Evolutionary conservation across 2,797 vertebrate species (phyloP).

Genomic region (Danio aesculapii): DNA sequence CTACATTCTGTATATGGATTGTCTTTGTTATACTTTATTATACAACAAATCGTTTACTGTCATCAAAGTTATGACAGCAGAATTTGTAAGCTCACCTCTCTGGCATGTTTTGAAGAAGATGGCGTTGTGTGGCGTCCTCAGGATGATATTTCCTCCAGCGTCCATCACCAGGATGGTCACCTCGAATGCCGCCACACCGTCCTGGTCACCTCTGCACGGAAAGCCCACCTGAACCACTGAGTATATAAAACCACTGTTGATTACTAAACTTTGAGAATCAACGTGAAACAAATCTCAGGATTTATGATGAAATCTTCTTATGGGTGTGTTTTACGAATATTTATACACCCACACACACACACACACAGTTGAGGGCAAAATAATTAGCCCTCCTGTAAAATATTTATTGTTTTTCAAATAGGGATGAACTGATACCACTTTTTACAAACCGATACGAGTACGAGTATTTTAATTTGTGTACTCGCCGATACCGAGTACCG

Average conservation of each 20-base stretch:
- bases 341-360: too few relatives aligned
- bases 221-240: conserved; percentile 89
- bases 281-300: background rate
- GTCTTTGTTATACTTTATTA: background rate
- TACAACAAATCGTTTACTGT: too few relatives aligned
- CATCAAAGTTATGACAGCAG: background rate
- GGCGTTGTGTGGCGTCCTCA: conserved; percentile 88
- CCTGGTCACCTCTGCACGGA: conserved; percentile 88
- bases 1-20: background rate
- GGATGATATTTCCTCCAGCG: conserved; percentile 85
- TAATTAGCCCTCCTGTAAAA: too few relatives aligned
- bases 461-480: too few relatives aligned
- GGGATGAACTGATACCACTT: too few relatives aligned
- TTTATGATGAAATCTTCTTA: background rate
- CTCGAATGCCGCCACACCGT: conserved; percentile 90
- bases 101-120: conserved; percentile 95
- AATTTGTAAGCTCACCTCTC: conserved; percentile 80
- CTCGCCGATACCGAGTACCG: too few relatives aligned
- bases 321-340: background rate
- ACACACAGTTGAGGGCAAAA: too few relatives aligned
- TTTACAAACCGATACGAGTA: too few relatives aligned
- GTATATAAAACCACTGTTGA: conserved; percentile 8
- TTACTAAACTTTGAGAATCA: background rate
- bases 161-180: conserved; percentile 89
- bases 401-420: too few relatives aligned